These are phyloP conservation scores for Ostrea edulis DNA, from an alignment of 1,140 invertebrate genomes.

Conservation along the genomic window DNA sequence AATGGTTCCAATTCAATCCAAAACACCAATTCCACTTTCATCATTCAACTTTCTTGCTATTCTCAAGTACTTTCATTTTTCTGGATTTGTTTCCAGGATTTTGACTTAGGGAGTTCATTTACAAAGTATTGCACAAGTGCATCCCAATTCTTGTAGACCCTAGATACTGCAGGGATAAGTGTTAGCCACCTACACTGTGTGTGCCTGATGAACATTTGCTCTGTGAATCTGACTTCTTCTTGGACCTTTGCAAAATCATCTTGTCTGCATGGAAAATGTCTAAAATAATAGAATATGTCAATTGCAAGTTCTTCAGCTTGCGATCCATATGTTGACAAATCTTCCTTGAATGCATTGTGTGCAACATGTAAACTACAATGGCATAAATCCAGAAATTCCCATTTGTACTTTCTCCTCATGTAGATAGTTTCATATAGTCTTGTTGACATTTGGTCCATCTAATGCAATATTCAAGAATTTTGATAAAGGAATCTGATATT, in stretches of 20 bases:
- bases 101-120: constrained; percentile 48
- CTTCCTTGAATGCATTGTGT: constrained; percentile 67
- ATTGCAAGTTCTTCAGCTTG: too few species aligned
- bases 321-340: constrained; percentile 65
- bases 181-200: constrained; percentile 67
- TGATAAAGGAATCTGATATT: constrained; percentile 42
- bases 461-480: constrained; percentile 61
- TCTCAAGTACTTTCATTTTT: constrained; percentile 53
- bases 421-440: constrained; percentile 62
- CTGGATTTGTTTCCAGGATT: constrained; percentile 44
- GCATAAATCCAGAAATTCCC: constrained; percentile 45
- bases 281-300: too few species aligned
- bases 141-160: constrained; percentile 63
- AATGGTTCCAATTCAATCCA: constrained; percentile 51
- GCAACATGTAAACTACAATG: constrained; percentile 66
- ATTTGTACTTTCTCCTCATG: constrained; percentile 60
- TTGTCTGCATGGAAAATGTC: constrained; percentile 65
- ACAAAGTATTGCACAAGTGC: constrained; percentile 57
- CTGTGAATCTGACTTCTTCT: constrained; percentile 49
- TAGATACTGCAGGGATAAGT: constrained; percentile 56
- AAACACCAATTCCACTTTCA: constrained; percentile 49
- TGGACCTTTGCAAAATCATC: constrained; percentile 66
- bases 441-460: constrained; percentile 73
- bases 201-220: constrained; percentile 67
- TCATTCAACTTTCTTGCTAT: constrained; percentile 53